These are phyloP conservation scores for Eulimnadia texana DNA, from an alignment of 1,140 invertebrate genomes.

Conservation along the genomic window DNA sequence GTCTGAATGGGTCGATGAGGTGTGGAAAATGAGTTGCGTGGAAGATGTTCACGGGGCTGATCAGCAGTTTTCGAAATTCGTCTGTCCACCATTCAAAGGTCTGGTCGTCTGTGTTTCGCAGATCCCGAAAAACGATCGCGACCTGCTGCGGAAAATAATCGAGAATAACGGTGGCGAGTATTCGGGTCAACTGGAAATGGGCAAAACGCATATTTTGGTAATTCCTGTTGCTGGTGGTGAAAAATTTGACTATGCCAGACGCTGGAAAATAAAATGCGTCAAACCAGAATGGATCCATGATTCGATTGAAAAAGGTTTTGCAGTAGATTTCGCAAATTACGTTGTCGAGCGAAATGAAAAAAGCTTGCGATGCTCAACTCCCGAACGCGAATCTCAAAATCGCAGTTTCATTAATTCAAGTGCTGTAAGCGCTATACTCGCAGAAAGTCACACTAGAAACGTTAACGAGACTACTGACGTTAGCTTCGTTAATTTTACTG, in stretches of 20 bases:
- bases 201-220: conserved; percentile 38
- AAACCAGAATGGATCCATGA: conserved; percentile 60
- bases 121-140: conserved; percentile 45
- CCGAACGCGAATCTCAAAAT: conserved; percentile 28
- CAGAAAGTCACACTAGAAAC: not conserved
- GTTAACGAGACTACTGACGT: not conserved
- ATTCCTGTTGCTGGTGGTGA: conserved; percentile 45
- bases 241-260: conserved; percentile 62
- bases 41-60: conserved; percentile 46
- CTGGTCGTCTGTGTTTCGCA: conserved; percentile 64
- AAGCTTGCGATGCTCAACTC: conserved; percentile 33
- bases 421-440: not conserved
- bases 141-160: conserved; percentile 50
- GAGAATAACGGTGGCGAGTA: conserved; percentile 50
- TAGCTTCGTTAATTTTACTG: not conserved
- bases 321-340: conserved; percentile 51
- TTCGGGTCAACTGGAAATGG: conserved; percentile 33
- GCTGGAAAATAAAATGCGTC: conserved; percentile 57
- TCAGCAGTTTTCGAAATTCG: conserved; percentile 43
- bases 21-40: conserved; percentile 54
- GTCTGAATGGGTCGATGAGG: conserved; percentile 57
- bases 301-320: conserved; percentile 53
- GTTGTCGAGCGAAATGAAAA: conserved; percentile 35
- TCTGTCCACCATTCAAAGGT: conserved; percentile 64
- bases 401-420: conserved; percentile 1